phyloP scores from a whole-genome alignment of 37 sponge, comb jelly and placozoan species.

The Amphimedon queenslandica region DNA sequence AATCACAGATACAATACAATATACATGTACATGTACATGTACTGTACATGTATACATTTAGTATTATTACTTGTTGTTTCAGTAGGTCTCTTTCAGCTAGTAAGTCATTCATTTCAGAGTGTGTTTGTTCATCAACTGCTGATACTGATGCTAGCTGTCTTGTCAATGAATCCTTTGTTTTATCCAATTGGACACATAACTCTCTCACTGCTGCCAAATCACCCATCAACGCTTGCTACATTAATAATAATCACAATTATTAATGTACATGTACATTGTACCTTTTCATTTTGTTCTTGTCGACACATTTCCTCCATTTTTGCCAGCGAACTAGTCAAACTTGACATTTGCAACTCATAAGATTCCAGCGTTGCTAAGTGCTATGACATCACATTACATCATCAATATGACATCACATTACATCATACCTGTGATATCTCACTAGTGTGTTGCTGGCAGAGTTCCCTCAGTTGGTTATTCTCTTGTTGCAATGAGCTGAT shows the following conservation, averaged over 20 bases:
- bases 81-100: slow-evolving; percentile 32
- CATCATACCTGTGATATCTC: slow-evolving; percentile 58
- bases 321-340: slow-evolving; percentile 57
- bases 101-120: slow-evolving; percentile 20
- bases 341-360: slow-evolving; percentile 76
- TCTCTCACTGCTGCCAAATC: slow-evolving; percentile 77
- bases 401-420: background rate
- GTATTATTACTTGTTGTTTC: slow-evolving; percentile 37
- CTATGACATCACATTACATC: background rate
- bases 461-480: slow-evolving; percentile 53
- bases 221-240: slow-evolving; percentile 59
- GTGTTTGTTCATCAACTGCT: slow-evolving; percentile 29
- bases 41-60: too few species aligned
- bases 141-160: slow-evolving; percentile 61
- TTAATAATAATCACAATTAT: background rate
- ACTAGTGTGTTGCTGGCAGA: slow-evolving; percentile 56
- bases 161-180: slow-evolving; percentile 58
- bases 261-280: background rate
- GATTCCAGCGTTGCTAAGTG: slow-evolving; percentile 45
- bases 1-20: background rate
- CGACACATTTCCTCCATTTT: slow-evolving; percentile 70
- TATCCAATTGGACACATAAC: slow-evolving; percentile 78
- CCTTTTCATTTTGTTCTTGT: slow-evolving; percentile 87
- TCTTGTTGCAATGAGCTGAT: slow-evolving; percentile 60
- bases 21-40: too few species aligned